Percentiles rank a stretch among this genome's conserved stretches.
Evolutionary conservation across 2,888 invertebrate species (phyloP).

Genomic region (Pseudococcus longispinus): DNA sequence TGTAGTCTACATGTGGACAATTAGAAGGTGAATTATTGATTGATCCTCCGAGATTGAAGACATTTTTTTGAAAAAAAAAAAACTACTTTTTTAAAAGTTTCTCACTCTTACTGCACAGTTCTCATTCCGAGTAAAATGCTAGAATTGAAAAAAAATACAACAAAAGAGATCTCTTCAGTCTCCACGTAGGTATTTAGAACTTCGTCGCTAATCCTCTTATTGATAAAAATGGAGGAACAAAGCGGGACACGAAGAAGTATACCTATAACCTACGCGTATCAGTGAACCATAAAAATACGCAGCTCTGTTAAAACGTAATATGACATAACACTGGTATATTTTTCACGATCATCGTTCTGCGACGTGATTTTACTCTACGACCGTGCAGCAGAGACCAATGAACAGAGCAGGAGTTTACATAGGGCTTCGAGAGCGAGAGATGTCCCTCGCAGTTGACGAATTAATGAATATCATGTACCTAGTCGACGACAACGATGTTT

Average conservation of each 20-base stretch:
- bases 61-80: too few relatives aligned
- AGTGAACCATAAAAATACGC: slow-evolving; percentile 9
- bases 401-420: not conserved
- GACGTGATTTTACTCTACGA: slow-evolving; percentile 6
- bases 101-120: too few relatives aligned
- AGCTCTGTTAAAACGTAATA: not conserved
- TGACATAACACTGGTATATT: slow-evolving; percentile 30
- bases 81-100: too few relatives aligned
- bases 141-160: too few relatives aligned
- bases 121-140: too few relatives aligned
- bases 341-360: slow-evolving; percentile 42
- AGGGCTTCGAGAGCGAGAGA: not conserved
- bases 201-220: not conserved
- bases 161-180: not conserved
- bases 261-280: not conserved
- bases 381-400: not conserved
- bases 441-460: not conserved
- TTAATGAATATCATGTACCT: not conserved
- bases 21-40: too few relatives aligned
- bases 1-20: too few relatives aligned
- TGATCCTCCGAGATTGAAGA: too few relatives aligned
- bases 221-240: not conserved
- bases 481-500: not conserved
- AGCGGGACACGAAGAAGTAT: not conserved
- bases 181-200: not conserved